phyloP scores from a whole-genome alignment of 2,888 invertebrate genomes.

The Mesorhabditis sp. region DNA sequence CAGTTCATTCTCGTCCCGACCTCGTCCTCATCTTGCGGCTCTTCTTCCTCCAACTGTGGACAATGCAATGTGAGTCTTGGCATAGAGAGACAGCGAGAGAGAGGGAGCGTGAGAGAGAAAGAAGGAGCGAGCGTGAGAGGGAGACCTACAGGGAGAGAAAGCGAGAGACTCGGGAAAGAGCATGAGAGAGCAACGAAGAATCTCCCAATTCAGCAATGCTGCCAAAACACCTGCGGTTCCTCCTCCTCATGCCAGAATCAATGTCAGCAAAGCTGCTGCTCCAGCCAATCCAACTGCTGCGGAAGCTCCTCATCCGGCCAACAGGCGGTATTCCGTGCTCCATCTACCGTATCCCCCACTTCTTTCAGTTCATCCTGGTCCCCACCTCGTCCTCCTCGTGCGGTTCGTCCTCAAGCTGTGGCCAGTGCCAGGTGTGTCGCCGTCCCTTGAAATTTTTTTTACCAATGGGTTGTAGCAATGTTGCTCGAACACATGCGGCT shows the following conservation, averaged over 20 bases:
- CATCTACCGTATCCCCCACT: conserved; percentile 1
- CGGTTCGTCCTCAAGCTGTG: neutral
- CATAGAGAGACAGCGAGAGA: no score
- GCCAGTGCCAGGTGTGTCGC: neutral
- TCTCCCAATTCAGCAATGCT: neutral
- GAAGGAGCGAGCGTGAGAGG: no score
- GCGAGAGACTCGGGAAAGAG: no score
- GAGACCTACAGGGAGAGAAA: no score
- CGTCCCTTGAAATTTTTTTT: neutral
- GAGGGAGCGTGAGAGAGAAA: no score
- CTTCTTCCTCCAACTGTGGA: neutral
- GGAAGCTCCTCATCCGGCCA: neutral
- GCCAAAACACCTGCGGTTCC: neutral
- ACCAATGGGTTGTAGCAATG: neutral
- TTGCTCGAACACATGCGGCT: neutral
- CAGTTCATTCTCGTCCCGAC: conserved; percentile 6
- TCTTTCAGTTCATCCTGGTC: conserved; percentile 6
- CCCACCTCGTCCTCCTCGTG: neutral
- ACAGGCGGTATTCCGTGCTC: neutral
- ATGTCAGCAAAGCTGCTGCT: neutral
- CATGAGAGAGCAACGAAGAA: neutral
- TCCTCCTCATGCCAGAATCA: neutral
- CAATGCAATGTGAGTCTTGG: neutral
- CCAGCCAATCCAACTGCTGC: neutral
- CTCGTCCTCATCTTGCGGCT: neutral